Base-by-base conservation (phyloP, 2,888 invertebrate genomes). In the Tenthredo distinguenda region DNA sequence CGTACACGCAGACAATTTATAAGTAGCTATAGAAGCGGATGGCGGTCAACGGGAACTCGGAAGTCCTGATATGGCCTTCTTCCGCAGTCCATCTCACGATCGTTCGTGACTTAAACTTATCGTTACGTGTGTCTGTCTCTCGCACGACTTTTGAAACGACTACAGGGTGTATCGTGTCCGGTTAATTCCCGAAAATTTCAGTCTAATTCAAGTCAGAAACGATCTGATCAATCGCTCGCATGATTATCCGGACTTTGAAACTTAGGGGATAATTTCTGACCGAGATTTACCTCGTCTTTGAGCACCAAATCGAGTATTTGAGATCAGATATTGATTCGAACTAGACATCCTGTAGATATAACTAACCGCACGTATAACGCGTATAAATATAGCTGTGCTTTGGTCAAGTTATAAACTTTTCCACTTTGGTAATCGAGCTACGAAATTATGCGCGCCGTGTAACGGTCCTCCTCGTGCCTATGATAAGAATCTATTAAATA, bases 51-150 rank as follows among this genome's bases (percentile, higher is more conserved):
- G 81, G 37, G 77, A 77, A 85, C 85, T 85, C 85, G 85, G 85
- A 85, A 85, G 85, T 85, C 85, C 85, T 68, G 68, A 85, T 79
- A 85, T 85, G 85, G 85, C 34, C 65, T 31, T 79, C 85, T 85
- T 85, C 85, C 85, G 85, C 77, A 77, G 65, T 58, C 58, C 47
- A 26, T 43, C 65, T 34, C 50, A 15, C 68, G 26, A 9, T 40
- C 15, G 55, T 71, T 83, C 83, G 83, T 81, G 62, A 81, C 62
- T 81, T 50, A 21, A 15, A 62, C 81, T 62, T 62, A 62, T 58
- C 15, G 37, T 40, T 62, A 81, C 21, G 21, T 81, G 34, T 77
- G 40, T 31, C 26, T 4, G 21, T 50, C 1, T 71, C 21, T 21
- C 83, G 79, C 31, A 43, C 84, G 76, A 40, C 43, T 10, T 40